Base-by-base conservation (phyloP, 2,113 vertebrate genomes). In the Amazona guildingii region DNA sequence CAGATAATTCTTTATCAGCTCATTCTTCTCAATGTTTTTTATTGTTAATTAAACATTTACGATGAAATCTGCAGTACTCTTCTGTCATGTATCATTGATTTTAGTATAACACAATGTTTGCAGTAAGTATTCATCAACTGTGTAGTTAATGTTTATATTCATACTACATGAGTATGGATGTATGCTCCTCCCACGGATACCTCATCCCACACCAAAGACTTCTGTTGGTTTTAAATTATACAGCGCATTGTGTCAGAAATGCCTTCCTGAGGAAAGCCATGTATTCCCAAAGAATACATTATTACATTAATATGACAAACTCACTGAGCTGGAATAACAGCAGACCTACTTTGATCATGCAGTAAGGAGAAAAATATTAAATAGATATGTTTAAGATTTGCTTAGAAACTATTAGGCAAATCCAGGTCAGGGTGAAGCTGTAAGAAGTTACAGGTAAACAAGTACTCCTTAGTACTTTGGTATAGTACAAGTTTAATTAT, bases 201-300 rank as follows among this genome's bases (percentile, higher is more conserved):
- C 39, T 79, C n/a, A 64, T 89, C 73, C 73, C 69, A 78, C 77
- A 89, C 41, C 76, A 92, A 69, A 93, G 68, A 12, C 49, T 90
- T 83, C 27, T 63, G 15, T 35, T 86, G 49, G 51, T 33, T 94
- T 94, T 91, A 81, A 94, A 55, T 94, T 29, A 59, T 35, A 35
- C 61, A 72, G 41, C 33, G 78, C 37, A 17, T 9, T 91, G 69
- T 13, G 3, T 41, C 80, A 86, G 79, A 89, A 90, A 64, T 59
- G 35, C 64, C 68, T 93, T 93, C 10, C 3, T 77, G 41, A 78
- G 77, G 64, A 92, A 79, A 90, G 62, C 51, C 17, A 1, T 29
- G 13, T 62, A 59, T 93, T 94, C 69, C 64, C 69, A 70, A 63
- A 67, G 83, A 93, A 85, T 59, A 35, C 44, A 28, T 86, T 86